Evolutionary conservation across 53 echinoderm and acorn worm genomes (phyloP).

Genomic region (Zoroaster sp.): DNA sequence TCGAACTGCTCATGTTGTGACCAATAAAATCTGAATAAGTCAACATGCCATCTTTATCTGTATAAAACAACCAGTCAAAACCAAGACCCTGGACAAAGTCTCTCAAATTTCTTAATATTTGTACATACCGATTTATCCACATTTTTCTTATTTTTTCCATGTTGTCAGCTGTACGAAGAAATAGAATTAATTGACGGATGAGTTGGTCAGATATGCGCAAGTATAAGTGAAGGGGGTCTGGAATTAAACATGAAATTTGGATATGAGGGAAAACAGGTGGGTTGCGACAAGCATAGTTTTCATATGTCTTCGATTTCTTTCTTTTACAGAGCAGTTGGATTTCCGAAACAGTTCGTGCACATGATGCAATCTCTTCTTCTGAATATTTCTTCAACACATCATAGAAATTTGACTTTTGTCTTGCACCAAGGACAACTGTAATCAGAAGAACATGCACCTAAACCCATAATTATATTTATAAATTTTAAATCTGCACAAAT

Average conservation of each 20-base stretch:
- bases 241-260: slow-evolving; percentile 13
- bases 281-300: slow-evolving; percentile 21
- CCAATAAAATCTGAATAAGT: slow-evolving; percentile 30
- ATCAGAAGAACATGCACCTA: slow-evolving; percentile 20
- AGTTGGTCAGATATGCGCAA: slow-evolving; percentile 58
- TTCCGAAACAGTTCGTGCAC: slow-evolving; percentile 7
- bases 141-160: slow-evolving; percentile 53
- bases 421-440: slow-evolving; percentile 33
- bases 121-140: background rate
- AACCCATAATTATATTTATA: slow-evolving; percentile 3
- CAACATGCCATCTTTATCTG: slow-evolving; percentile 31
- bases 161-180: slow-evolving; percentile 42
- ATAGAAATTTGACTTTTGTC: slow-evolving; percentile 8
- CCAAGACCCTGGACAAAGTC: slow-evolving; percentile 40
- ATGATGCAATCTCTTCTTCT: background rate
- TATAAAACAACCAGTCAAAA: slow-evolving; percentile 3
- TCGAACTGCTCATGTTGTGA: no score
- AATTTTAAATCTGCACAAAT: slow-evolving; percentile 39
- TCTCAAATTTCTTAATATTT: slow-evolving; percentile 25
- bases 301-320: background rate
- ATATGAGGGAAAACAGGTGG: slow-evolving; percentile 37
- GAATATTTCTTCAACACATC: slow-evolving; percentile 23
- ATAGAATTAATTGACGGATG: slow-evolving; percentile 42
- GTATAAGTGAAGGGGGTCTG: slow-evolving; percentile 52
- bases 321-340: slow-evolving; percentile 5